A percentile compares a stretch with the other conserved stretches of the same genome.
phyloP scores from a whole-genome alignment of 2,888 invertebrate species.

The Nebria brevicollis region DNA sequence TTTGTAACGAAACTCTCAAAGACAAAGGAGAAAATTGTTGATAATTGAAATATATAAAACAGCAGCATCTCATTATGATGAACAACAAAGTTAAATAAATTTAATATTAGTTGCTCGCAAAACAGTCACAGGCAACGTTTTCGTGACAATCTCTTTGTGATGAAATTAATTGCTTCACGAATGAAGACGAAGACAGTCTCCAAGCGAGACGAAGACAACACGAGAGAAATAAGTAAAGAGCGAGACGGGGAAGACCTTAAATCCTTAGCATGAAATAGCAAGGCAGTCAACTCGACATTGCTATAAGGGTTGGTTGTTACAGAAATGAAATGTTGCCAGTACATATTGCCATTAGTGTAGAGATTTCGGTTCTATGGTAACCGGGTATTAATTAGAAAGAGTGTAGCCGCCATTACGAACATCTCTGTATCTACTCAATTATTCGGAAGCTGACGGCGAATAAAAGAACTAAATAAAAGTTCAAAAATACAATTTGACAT shows the following conservation, averaged over 20 bases:
- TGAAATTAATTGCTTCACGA: conserved; percentile 38
- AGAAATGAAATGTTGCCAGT: conserved; percentile 30
- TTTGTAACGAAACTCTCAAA: background rate
- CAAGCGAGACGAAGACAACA: background rate
- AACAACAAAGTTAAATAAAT: background rate
- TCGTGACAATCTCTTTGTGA: conserved; percentile 39
- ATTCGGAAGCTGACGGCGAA: conserved; percentile 7
- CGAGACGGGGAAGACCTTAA: background rate
- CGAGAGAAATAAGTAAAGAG: background rate
- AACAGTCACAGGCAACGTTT: conserved; percentile 24
- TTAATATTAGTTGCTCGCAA: conserved; percentile 23
- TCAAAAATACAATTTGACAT: too few relatives aligned
- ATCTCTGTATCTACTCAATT: background rate
- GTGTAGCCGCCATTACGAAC: conserved; percentile 20
- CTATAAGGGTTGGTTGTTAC: background rate
- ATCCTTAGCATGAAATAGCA: conserved; percentile 1
- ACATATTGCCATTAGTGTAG: background rate
- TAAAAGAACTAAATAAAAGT: too few relatives aligned
- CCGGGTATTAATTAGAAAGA: conserved; percentile 42
- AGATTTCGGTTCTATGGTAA: conserved; percentile 34
- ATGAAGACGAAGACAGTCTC: conserved; percentile 16
- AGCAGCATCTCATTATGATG: background rate
- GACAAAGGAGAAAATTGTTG: background rate
- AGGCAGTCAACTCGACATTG: conserved; percentile 4
- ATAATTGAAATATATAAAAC: background rate